A percentile compares a stretch with the other conserved stretches of the same genome.
Conservation (phyloP, 2,113 vertebrate genomes). For the Lamprotornis superbus region DNA sequence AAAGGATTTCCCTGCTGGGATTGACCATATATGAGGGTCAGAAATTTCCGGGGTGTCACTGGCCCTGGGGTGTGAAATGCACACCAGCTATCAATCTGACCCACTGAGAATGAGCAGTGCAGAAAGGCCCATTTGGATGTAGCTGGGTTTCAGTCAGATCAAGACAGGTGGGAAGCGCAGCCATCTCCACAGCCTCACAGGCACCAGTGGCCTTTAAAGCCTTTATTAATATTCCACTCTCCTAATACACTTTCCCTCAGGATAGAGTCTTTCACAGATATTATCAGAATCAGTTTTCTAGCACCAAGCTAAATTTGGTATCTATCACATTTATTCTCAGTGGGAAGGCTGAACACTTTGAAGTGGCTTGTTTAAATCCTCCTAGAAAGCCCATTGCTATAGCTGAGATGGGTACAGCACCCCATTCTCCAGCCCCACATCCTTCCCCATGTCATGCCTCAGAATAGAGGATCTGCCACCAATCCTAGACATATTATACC, state of each 20-base stretch:
- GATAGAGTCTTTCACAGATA: not conserved
- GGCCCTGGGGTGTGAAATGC: not conserved
- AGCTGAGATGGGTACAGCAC: not conserved
- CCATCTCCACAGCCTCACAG: not conserved
- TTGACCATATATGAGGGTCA: not conserved
- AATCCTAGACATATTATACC: not conserved
- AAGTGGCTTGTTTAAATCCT: not conserved
- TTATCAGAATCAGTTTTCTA: not conserved
- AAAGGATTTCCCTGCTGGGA: not conserved
- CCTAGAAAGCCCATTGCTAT: not conserved
- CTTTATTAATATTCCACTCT: not conserved
- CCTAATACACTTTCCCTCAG: not conserved
- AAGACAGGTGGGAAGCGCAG: accelerated
- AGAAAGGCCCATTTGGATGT: not conserved
- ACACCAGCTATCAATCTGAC: not conserved
- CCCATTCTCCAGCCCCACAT: not conserved
- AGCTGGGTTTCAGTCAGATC: not conserved
- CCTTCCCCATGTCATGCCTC: not conserved
- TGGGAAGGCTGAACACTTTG: not conserved
- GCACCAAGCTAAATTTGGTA: not conserved
- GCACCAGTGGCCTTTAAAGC: not conserved
- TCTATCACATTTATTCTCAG: not conserved
- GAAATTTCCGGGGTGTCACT: not conserved
- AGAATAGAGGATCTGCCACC: not conserved
- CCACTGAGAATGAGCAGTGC: not conserved